Conservation (phyloP, 2,113 vertebrate genomes). For the Protomyctophum bolini region DNA sequence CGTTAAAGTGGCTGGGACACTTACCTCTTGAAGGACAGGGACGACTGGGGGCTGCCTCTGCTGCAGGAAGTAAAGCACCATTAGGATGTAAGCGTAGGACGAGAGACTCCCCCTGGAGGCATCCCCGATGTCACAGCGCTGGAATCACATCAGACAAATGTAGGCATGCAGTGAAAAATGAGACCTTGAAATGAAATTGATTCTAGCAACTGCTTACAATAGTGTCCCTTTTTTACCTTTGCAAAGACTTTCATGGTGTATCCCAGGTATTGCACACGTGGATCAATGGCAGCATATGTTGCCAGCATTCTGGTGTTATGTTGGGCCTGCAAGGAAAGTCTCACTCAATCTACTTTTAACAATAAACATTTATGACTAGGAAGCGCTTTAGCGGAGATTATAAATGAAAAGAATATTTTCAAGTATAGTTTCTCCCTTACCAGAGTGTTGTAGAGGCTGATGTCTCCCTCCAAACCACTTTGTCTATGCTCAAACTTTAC, state of each 20-base stretch:
- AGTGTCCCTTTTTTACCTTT: conserved; percentile 80
- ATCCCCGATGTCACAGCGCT: conserved; percentile 98
- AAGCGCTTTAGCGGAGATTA: neutral
- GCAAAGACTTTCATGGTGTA: conserved; percentile 99
- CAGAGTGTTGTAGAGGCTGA: conserved; percentile 98
- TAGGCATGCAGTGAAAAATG: neutral
- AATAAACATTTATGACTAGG: neutral
- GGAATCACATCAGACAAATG: conserved; percentile 42
- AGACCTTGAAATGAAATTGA: neutral
- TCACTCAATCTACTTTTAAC: neutral
- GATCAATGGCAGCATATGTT: conserved; percentile 94
- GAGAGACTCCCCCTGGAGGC: conserved; percentile 98
- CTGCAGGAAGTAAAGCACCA: conserved; percentile 98
- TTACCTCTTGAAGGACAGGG: conserved; percentile 96
- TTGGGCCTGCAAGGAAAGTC: conserved; percentile 83
- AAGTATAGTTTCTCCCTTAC: conserved; percentile 72
- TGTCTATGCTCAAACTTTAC: conserved; percentile 97
- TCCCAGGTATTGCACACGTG: conserved; percentile 92
- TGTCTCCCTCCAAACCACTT: conserved; percentile 95
- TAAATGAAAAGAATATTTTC: neutral
- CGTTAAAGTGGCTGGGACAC: conserved; percentile 34
- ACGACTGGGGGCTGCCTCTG: conserved; percentile 96
- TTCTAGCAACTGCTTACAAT: neutral
- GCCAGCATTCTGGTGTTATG: conserved; percentile 98
- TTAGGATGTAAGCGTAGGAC: conserved; percentile 98